Percentiles rank a stretch among this genome's conserved stretches.
These are phyloP conservation scores for Proctacanthus coquilletti DNA, from an alignment of 1,140 invertebrate species.

Conservation along the genomic window DNA sequence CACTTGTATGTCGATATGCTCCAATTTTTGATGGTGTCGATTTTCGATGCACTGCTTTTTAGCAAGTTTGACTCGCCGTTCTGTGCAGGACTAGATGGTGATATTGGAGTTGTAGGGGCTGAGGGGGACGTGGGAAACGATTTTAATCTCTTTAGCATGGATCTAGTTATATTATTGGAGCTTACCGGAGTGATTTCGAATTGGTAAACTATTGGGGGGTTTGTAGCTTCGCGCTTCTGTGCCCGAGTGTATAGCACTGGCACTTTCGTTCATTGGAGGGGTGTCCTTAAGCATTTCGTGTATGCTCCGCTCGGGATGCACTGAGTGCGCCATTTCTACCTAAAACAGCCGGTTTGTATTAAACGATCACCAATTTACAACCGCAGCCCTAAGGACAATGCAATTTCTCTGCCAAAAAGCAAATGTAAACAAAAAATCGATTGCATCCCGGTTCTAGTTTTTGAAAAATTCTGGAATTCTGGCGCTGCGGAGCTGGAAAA, in stretches of 20 bases:
- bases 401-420: too few species aligned
- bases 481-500: too few species aligned
- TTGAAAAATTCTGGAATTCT: too few species aligned
- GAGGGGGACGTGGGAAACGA: too few species aligned
- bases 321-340: conserved; percentile 25
- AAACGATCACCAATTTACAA: too few species aligned
- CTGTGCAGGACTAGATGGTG: conserved; percentile 35
- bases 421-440: too few species aligned
- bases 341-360: too few species aligned
- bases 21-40: conserved; percentile 89
- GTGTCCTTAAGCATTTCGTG: conserved; percentile 79
- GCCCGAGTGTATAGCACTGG: conserved; percentile 56
- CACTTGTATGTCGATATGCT: conserved; percentile 95
- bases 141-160: conserved; percentile 6
- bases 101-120: conserved; percentile 22
- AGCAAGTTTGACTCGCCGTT: conserved; percentile 36
- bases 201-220: conserved; percentile 25
- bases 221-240: conserved; percentile 33
- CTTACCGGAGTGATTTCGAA: conserved; percentile 32
- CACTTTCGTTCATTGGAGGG: conserved; percentile 60
- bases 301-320: conserved; percentile 50
- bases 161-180: conserved; percentile 15
- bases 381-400: too few species aligned
- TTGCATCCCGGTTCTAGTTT: too few species aligned
- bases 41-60: conserved; percentile 51